Evolutionary conservation across 2,888 invertebrate genomes (phyloP), one percentile per base, ranked within the genome.

Genomic region (Neoaliturus tenellus): DNA sequence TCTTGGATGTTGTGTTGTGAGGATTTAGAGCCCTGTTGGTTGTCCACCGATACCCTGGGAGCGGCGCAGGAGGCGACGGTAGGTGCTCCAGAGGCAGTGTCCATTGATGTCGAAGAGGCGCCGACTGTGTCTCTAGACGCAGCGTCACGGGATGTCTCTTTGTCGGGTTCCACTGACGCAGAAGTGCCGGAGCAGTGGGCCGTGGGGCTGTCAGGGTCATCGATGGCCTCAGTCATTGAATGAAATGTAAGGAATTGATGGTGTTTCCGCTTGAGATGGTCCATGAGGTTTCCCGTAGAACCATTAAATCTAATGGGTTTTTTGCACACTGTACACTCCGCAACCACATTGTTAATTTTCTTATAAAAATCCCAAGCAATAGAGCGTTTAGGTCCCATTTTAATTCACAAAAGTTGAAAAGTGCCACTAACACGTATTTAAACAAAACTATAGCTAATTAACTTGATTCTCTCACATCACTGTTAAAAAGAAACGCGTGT

Each of bases 261-360:
- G 55, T 80, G 80, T n/a, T 80, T 80, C 10, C 51, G 6, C 31
- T 51, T 80, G 1, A 80, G 17, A 31, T 80, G 80, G 51, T 80
- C 80, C 80, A 80, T 80, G 51, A 80, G 14, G 20, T 80, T 80
- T 33, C 51, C 55, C 0, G 80, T 80, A 0, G 48, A 51, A 55
- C 80, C 31, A 55, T 31, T 23, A n/a, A 14, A 80, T 6, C 80
- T 1, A 33, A 55, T 80, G 0, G 1, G 5, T 14, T 80, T 80
- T 80, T 80, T 80, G 25, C 55, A 80, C 31, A 75, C 28, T 10
- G 75, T 23, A 44, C 75, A 75, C 25, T 28, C 41, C 0, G 80
- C 80, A 23, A 31, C n/a, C n/a, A 28, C 33, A 55, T 14, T 33
- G 55, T 31, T 12, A n/a, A 8, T 80, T 80, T 80, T 80, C 14